Conservation (phyloP, 1,140 invertebrate species). For the Drosophila kanapiae region DNA sequence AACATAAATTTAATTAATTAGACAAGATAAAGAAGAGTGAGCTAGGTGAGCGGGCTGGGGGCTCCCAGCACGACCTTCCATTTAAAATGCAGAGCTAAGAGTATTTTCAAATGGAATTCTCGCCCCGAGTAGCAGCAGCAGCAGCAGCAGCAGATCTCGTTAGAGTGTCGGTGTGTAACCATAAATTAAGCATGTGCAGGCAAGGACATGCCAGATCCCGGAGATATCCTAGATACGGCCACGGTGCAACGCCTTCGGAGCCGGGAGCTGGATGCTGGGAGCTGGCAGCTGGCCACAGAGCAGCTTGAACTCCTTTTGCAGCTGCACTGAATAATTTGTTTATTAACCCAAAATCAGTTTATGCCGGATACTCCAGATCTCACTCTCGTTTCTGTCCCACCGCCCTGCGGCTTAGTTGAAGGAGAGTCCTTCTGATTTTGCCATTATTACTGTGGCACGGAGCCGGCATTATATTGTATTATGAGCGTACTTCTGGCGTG, state of each 20-base stretch:
- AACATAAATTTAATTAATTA: slow-evolving; percentile 80
- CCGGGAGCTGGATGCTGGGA: neutral
- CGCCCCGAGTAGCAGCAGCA: slow-evolving; percentile 18
- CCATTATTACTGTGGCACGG: slow-evolving; percentile 65
- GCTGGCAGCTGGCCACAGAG: slow-evolving; percentile 20
- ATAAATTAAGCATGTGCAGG: slow-evolving; percentile 71
- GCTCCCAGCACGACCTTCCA: slow-evolving; percentile 9
- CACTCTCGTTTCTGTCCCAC: no score
- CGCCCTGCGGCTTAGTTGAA: slow-evolving; percentile 21
- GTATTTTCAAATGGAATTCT: slow-evolving; percentile 67
- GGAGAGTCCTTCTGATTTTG: slow-evolving; percentile 56
- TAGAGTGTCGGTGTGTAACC: slow-evolving; percentile 51
- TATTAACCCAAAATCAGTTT: slow-evolving; percentile 81
- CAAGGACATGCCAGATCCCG: slow-evolving; percentile 29
- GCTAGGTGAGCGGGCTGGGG: neutral
- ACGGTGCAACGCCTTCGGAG: slow-evolving; percentile 37
- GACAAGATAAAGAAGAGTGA: slow-evolving; percentile 69
- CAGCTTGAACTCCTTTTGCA: slow-evolving; percentile 43
- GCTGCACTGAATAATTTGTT: slow-evolving; percentile 78
- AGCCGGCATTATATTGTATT: slow-evolving; percentile 56
- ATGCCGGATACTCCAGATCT: slow-evolving; percentile 34
- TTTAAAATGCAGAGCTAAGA: slow-evolving; percentile 67
- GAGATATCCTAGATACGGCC: slow-evolving; percentile 30
- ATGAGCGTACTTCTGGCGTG: slow-evolving; percentile 30
- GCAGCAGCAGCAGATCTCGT: slow-evolving; percentile 11